Evolutionary conservation across 1,140 invertebrate genomes (phyloP).

Genomic region (Elymnias hypermnestra): DNA sequence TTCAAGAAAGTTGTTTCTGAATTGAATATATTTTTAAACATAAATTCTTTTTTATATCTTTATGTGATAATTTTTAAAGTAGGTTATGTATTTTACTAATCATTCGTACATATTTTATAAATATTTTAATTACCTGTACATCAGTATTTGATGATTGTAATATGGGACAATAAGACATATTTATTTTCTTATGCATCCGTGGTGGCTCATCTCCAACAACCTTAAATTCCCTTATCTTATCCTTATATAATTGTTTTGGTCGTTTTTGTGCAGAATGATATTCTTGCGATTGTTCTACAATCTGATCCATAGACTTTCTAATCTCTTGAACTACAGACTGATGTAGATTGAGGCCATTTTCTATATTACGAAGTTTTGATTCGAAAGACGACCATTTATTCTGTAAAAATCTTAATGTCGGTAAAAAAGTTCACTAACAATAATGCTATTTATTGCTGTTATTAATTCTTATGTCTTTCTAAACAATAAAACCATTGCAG

Average conservation of each 20-base stretch:
- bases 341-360: constrained; percentile 79
- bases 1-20: too few species aligned
- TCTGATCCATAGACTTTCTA: constrained; percentile 69
- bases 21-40: too few species aligned
- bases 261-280: constrained; percentile 39
- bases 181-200: constrained; percentile 44
- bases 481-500: too few species aligned
- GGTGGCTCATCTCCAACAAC: constrained; percentile 54
- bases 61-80: too few species aligned
- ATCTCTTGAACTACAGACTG: constrained; percentile 78
- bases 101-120: too few species aligned
- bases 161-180: constrained; percentile 48
- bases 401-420: constrained; percentile 73
- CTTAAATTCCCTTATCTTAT: constrained; percentile 49
- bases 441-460: too few species aligned
- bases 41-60: too few species aligned
- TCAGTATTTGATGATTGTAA: constrained; percentile 67
- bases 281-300: constrained; percentile 44
- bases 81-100: too few species aligned
- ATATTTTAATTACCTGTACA: constrained; percentile 64
- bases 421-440: too few species aligned
- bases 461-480: too few species aligned
- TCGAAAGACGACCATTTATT: constrained; percentile 83
- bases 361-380: constrained; percentile 79
- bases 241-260: constrained; percentile 28